phyloP scores from a whole-genome alignment of 2,797 vertebrate species.

The Sebastes oblongus region DNA sequence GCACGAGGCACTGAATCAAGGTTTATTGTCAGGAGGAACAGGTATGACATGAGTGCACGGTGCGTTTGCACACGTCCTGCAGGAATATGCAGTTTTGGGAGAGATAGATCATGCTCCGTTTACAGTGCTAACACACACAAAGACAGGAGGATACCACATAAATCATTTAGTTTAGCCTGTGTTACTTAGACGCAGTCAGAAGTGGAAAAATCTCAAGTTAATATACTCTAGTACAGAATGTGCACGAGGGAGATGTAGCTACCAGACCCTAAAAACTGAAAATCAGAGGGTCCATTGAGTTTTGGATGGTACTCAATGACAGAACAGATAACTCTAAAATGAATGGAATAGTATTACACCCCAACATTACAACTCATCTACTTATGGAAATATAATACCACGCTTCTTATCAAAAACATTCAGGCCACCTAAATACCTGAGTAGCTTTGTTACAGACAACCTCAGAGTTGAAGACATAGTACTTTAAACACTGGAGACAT shows the following conservation, averaged over 20 bases:
- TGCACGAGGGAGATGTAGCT: constrained; percentile 8
- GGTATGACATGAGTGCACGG: constrained; percentile 33
- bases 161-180: constrained; percentile 34
- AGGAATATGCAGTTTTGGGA: constrained; percentile 21
- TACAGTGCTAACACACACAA: constrained; percentile 47
- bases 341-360: constrained; percentile 50
- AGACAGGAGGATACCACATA: constrained; percentile 28
- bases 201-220: constrained; percentile 23
- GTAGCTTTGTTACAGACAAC: constrained; percentile 46
- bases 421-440: constrained; percentile 31
- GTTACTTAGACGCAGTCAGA: constrained; percentile 16
- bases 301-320: constrained; percentile 14
- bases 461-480: constrained; percentile 21
- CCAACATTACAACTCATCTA: constrained; percentile 28
- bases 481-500: constrained; percentile 54
- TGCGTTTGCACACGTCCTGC: constrained; percentile 22
- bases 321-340: constrained; percentile 48
- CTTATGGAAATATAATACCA: constrained; percentile 57
- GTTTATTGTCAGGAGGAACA: constrained; percentile 49
- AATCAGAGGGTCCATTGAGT: constrained; percentile 46
- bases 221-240: not conserved
- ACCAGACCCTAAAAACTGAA: constrained; percentile 46
- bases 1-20: constrained; percentile 39
- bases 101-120: constrained; percentile 52
- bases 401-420: constrained; percentile 54